A percentile compares a stretch with the other conserved stretches of the same genome.
These are phyloP conservation scores for Sarotherodon lohbergeri DNA, from an alignment of 2,113 vertebrate species.

Conservation along the genomic window DNA sequence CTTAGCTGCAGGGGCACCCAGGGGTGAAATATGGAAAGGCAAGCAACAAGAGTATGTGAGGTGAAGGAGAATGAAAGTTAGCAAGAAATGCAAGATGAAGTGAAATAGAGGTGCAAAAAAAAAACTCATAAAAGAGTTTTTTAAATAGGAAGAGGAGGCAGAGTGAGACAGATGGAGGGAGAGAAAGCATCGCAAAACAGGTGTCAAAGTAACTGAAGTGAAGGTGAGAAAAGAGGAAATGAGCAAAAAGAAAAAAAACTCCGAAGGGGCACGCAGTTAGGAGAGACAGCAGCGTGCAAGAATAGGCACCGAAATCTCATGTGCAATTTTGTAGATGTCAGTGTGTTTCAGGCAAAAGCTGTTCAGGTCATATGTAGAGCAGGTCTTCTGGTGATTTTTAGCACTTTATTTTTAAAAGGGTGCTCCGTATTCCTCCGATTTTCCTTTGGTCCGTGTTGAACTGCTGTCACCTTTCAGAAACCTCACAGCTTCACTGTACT, in stretches of 20 bases:
- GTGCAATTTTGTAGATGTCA: neutral
- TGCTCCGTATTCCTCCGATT: neutral
- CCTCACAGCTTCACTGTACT: constrained; percentile 48
- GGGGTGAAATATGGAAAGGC: constrained; percentile 58
- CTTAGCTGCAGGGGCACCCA: constrained; percentile 56
- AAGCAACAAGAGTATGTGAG: constrained; percentile 47
- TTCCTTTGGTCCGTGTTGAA: constrained; percentile 6
- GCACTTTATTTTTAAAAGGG: constrained; percentile 6
- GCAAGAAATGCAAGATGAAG: neutral
- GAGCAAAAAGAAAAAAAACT: neutral
- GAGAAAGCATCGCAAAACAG: neutral
- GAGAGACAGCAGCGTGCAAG: neutral
- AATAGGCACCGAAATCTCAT: neutral
- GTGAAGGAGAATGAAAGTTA: neutral
- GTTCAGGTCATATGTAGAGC: neutral
- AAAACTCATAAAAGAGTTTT: neutral
- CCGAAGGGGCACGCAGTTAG: neutral
- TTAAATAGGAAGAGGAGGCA: neutral
- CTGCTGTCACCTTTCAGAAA: constrained; percentile 42
- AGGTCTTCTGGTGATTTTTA: neutral
- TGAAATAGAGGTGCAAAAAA: neutral
- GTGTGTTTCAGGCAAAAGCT: neutral
- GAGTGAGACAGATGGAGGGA: neutral
- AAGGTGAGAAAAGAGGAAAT: neutral
- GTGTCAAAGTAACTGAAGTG: constrained; percentile 1